Percentiles rank a stretch among this genome's conserved stretches.
phyloP scores from a whole-genome alignment of 2,888 invertebrate species.

The Priapulus caudatus region DNA sequence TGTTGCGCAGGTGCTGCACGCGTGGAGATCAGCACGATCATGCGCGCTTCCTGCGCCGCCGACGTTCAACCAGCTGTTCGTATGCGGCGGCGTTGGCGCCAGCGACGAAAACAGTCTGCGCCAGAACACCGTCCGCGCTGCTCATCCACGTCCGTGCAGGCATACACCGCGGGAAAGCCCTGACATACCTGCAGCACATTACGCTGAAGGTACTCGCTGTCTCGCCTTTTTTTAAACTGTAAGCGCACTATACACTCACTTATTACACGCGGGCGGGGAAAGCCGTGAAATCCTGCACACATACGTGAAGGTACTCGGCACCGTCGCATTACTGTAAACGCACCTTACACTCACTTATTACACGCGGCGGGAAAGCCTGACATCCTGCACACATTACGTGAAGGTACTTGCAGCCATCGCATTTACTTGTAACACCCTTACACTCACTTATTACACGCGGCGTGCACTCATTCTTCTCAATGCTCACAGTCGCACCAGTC shows the following conservation, averaged over 20 bases:
- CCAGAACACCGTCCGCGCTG: constrained; percentile 66
- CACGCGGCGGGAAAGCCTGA: constrained; percentile 68
- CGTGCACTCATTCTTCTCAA: no score
- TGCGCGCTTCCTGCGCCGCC: constrained; percentile 84
- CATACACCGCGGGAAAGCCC: constrained; percentile 67
- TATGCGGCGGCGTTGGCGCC: constrained; percentile 58
- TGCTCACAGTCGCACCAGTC: no score
- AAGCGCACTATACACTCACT: no score
- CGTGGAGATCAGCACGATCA: constrained; percentile 66
- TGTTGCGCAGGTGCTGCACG: constrained; percentile 59
- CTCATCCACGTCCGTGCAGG: constrained; percentile 78
- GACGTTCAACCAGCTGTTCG: constrained; percentile 76
- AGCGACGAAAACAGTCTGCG: constrained; percentile 81
- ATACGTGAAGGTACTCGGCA: constrained; percentile 74
- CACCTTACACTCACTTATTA: no score
- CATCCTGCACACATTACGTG: constrained; percentile 66
- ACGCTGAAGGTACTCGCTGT: no score
- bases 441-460: no score
- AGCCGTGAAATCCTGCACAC: constrained; percentile 65
- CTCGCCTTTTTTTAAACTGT: no score
- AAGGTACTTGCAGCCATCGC: no score
- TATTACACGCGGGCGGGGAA: no score
- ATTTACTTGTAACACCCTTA: no score
- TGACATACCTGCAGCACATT: no score
- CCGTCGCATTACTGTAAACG: no score